Conservation (phyloP, 2,797 vertebrate species). For the Sphaeramia orbicularis region DNA sequence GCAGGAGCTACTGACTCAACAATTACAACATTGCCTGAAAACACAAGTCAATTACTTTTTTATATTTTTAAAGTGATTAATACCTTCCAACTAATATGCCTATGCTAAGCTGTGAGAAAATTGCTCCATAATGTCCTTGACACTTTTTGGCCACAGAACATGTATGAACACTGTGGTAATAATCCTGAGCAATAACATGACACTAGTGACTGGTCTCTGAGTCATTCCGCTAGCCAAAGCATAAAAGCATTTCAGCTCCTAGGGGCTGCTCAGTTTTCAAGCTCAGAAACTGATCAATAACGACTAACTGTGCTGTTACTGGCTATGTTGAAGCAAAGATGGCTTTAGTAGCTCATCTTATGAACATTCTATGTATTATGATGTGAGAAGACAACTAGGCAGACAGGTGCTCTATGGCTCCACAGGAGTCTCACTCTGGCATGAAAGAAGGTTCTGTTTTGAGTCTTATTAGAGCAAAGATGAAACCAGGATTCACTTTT, state of each 20-base stretch:
- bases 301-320: background rate
- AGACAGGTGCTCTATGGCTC: background rate
- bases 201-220: background rate
- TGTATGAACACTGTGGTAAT: background rate
- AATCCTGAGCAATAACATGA: background rate
- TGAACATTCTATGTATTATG: background rate
- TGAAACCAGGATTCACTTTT: background rate
- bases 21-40: background rate
- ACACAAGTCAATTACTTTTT: background rate
- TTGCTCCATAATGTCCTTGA: constrained; percentile 1
- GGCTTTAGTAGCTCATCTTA: background rate
- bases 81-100: background rate
- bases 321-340: background rate
- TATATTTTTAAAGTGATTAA: constrained; percentile 7
- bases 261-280: constrained; percentile 24
- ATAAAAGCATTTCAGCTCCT: constrained; percentile 13
- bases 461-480: background rate
- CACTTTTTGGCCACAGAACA: background rate
- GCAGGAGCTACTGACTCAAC: background rate
- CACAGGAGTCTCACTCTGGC: background rate
- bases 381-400: background rate
- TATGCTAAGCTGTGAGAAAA: background rate
- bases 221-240: constrained; percentile 1
- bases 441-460: background rate
- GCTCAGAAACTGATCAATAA: constrained; percentile 2